Evolutionary conservation across 2,888 invertebrate genomes (phyloP).

Genomic region (Griposia aprilina): DNA sequence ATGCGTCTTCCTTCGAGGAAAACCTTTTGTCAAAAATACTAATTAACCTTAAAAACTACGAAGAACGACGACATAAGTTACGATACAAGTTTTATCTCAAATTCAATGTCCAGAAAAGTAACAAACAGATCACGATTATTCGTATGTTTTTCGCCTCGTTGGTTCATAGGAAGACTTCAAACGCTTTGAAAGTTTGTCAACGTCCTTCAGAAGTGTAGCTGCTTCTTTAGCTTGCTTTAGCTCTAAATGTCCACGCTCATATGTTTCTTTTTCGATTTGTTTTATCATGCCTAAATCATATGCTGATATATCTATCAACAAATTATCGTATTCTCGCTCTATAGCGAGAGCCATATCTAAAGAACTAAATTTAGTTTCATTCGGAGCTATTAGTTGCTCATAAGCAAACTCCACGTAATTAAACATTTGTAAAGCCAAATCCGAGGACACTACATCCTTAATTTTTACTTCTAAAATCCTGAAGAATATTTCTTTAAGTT

Average conservation of each 20-base stretch:
- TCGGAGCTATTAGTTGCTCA: slow-evolving; percentile 91
- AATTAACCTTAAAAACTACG: neutral
- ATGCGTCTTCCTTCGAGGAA: neutral
- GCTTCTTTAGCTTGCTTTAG: slow-evolving; percentile 83
- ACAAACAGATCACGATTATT: slow-evolving; percentile 3
- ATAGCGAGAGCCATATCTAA: slow-evolving; percentile 91
- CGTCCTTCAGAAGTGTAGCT: slow-evolving; percentile 82
- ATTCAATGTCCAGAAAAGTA: neutral
- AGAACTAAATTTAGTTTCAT: slow-evolving; percentile 91
- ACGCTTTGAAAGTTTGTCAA: slow-evolving; percentile 80
- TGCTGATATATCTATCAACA: slow-evolving; percentile 83
- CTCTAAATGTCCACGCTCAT: slow-evolving; percentile 78
- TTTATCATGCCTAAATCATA: slow-evolving; percentile 83
- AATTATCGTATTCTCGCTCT: slow-evolving; percentile 88
- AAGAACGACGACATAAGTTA: slow-evolving; percentile 2
- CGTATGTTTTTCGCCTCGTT: slow-evolving; percentile 67
- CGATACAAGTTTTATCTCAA: neutral
- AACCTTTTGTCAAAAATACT: neutral
- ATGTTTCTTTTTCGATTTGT: slow-evolving; percentile 83
- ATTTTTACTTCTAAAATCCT: slow-evolving; percentile 85
- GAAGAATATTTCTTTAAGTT: slow-evolving; percentile 83
- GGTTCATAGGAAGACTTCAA: slow-evolving; percentile 84
- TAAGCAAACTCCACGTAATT: slow-evolving; percentile 93
- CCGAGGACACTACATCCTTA: slow-evolving; percentile 90
- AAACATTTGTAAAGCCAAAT: slow-evolving; percentile 90